phyloP scores from a whole-genome alignment of 2,113 vertebrate species.

The Amazona guildingii region DNA sequence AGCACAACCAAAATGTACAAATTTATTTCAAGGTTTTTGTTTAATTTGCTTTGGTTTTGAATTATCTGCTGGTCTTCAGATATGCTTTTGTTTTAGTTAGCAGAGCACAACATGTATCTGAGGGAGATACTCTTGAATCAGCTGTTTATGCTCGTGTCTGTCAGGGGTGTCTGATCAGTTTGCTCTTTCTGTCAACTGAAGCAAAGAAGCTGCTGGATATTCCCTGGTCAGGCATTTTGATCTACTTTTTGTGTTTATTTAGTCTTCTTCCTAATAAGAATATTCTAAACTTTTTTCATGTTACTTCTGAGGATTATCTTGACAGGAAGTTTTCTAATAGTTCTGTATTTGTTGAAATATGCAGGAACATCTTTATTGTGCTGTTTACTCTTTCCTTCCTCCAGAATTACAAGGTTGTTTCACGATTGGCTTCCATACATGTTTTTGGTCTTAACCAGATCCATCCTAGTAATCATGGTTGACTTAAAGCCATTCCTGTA shows the following conservation, averaged over 20 bases:
- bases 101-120: neutral
- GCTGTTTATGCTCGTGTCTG: neutral
- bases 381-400: neutral
- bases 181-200: neutral
- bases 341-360: neutral
- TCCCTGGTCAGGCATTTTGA: neutral
- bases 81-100: neutral
- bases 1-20: neutral
- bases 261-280: neutral
- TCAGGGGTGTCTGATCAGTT: neutral
- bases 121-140: neutral
- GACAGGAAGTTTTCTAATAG: neutral
- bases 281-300: neutral
- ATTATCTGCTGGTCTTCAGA: neutral
- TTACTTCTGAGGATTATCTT: neutral
- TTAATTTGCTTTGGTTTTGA: neutral
- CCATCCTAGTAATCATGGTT: constrained; percentile 36
- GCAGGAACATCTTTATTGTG: neutral
- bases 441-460: constrained; percentile 48
- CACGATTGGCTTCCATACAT: constrained; percentile 3
- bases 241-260: neutral
- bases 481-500: constrained; percentile 19
- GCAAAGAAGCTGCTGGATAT: neutral
- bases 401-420: neutral
- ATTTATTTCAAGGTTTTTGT: neutral